Conservation (phyloP, 2,113 vertebrate genomes). For the Nycticorax nycticorax region DNA sequence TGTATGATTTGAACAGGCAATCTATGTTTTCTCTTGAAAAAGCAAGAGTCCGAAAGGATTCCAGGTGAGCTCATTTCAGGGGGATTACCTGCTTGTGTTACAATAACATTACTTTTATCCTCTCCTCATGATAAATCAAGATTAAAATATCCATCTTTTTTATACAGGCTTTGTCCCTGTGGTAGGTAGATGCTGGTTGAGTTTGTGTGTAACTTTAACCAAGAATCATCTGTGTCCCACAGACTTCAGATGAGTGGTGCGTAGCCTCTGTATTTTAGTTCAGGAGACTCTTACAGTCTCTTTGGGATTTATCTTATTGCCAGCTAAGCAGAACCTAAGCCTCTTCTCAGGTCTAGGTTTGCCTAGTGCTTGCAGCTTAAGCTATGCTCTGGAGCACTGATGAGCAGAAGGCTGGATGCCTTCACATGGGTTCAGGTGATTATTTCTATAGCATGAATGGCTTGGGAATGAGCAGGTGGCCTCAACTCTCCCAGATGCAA, state of each 20-base stretch:
- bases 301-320: neutral
- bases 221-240: neutral
- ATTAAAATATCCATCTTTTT: neutral
- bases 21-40: conserved; percentile 89
- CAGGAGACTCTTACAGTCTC: neutral
- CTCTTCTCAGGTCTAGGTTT: neutral
- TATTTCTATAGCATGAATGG: neutral
- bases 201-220: neutral
- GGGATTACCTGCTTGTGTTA: neutral
- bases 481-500: neutral
- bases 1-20: conserved; percentile 79
- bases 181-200: neutral
- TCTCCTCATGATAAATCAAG: neutral
- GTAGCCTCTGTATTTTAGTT: neutral
- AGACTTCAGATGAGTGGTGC: neutral
- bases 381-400: neutral
- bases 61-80: conserved; percentile 77
- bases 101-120: neutral
- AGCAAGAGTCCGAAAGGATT: conserved; percentile 86
- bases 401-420: neutral
- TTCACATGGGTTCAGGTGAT: neutral
- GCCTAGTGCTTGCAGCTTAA: neutral
- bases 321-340: neutral
- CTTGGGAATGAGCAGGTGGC: neutral
- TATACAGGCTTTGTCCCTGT: neutral